A percentile compares a stretch with the other conserved stretches of the same genome.
Evolutionary conservation across 2,888 invertebrate genomes (phyloP).

Genomic region (Petrolisthes manimaculis): DNA sequence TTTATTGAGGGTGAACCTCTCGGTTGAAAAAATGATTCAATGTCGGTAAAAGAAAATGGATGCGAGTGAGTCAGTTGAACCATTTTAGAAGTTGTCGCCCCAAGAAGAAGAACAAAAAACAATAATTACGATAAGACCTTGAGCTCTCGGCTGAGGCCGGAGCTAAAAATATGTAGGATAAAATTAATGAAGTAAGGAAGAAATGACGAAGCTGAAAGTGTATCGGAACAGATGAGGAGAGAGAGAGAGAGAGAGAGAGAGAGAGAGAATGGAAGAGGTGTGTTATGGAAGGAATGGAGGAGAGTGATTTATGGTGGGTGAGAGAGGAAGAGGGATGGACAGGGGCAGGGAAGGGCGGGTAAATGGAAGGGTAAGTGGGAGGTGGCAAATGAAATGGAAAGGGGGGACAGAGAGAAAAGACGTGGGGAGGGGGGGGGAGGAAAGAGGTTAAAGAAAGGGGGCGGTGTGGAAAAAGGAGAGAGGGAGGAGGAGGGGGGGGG

Average conservation of each 20-base stretch:
- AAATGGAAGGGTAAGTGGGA: slow-evolving; percentile 16
- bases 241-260: background rate
- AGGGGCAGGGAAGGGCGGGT: background rate
- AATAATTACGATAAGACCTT: too few relatives aligned
- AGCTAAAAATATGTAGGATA: too few relatives aligned
- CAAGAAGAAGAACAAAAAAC: too few relatives aligned
- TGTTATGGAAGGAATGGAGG: slow-evolving; percentile 1
- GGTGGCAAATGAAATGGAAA: slow-evolving; percentile 7
- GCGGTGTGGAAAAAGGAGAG: background rate
- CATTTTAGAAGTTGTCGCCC: too few relatives aligned
- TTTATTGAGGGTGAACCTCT: too few relatives aligned
- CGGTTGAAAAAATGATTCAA: too few relatives aligned
- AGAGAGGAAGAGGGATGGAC: background rate
- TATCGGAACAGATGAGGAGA: background rate
- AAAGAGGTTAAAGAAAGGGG: background rate
- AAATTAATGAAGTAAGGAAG: background rate
- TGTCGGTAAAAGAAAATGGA: too few relatives aligned
- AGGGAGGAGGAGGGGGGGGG: background rate
- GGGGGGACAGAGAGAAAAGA: background rate
- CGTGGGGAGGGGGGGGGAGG: background rate
- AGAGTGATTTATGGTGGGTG: background rate
- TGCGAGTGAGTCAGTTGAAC: too few relatives aligned
- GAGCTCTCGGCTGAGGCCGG: too few relatives aligned
- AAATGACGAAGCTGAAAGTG: background rate
- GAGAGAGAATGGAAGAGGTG: background rate